Conservation (phyloP, 2,888 invertebrate genomes). For the Pteria penguin region DNA sequence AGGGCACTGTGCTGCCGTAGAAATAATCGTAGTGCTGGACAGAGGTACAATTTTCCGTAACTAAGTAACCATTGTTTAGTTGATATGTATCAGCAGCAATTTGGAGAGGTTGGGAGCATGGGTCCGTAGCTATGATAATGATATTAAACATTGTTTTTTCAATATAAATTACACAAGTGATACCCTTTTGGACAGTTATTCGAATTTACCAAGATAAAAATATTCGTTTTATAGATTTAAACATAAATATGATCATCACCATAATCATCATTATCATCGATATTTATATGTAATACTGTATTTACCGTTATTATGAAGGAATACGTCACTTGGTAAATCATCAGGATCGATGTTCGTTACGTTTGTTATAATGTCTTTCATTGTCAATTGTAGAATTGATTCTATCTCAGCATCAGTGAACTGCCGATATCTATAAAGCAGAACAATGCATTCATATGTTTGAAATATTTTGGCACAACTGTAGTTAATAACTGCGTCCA, state of each 20-base stretch:
- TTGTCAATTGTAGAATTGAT: conserved; percentile 88
- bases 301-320: conserved; percentile 17
- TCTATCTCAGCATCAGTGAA: conserved; percentile 92
- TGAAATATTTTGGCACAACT: too few species aligned
- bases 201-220: background rate
- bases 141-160: too few species aligned
- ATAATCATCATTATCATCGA: too few species aligned
- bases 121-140: conserved; percentile 22
- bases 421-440: conserved; percentile 85
- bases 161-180: too few species aligned
- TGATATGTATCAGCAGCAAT: conserved; percentile 43
- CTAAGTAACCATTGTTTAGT: conserved; percentile 61
- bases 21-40: conserved; percentile 94
- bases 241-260: background rate
- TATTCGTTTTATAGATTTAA: background rate
- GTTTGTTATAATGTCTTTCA: conserved; percentile 87
- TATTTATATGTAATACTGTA: background rate
- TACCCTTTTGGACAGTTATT: too few species aligned
- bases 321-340: conserved; percentile 41
- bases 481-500: too few species aligned
- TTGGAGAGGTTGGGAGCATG: conserved; percentile 51
- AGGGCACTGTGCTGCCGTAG: conserved; percentile 94
- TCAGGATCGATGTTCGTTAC: conserved; percentile 45
- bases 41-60: conserved; percentile 93
- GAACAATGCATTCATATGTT: too few species aligned